Evolutionary conservation across 2,797 vertebrate species (phyloP), one percentile per base, ranked within the genome.

Genomic region (Echeneis naucrates): DNA sequence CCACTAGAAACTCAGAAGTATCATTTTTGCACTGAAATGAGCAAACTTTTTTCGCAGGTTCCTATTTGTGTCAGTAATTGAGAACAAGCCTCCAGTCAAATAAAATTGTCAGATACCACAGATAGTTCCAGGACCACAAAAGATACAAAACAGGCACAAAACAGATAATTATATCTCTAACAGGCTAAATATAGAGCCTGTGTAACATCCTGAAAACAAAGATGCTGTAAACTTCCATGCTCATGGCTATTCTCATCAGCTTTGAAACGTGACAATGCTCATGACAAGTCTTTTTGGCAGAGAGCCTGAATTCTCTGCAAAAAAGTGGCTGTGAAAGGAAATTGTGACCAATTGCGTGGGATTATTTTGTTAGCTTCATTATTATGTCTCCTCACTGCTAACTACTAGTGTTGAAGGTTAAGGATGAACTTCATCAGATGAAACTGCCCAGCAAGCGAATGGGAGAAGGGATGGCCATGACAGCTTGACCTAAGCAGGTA

Each of bases 131-230:
- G 71, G 38, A 78, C 68, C 56, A 58, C 64, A 75, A 59, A 80
- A 74, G 72, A 65, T 16, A 58, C 54, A 83, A 83, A 86, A 74
- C 44, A 52, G 71, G 8, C 69, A 71, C 68, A 66, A 67, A 56
- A 58, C 60, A 83, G 61, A 72, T 81, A 50, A 60, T 74, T 82
- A 75, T 86, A 81, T 72, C 58, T 73, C 64, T 21, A 16, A 16
- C 26, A 32, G 35, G 26, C 90, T 92, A 92, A 88, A 90, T 77
- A 89, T 91, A 92, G 86, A 10, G 11, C 52, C 72, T 58, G 57
- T 57, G 65, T 72, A 56, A 84, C 82, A 92, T 87, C 88, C 91
- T 87, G 87, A 75, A 88, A 89, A 88, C 88, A 91, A 90, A 87
- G 72, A 69, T 30, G 45, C 75, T 68, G 67, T 83, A 83, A 85